Percentiles rank a stretch among this genome's conserved stretches.
Evolutionary conservation across 2,888 invertebrate genomes (phyloP).

Genomic region (Mantis religiosa): DNA sequence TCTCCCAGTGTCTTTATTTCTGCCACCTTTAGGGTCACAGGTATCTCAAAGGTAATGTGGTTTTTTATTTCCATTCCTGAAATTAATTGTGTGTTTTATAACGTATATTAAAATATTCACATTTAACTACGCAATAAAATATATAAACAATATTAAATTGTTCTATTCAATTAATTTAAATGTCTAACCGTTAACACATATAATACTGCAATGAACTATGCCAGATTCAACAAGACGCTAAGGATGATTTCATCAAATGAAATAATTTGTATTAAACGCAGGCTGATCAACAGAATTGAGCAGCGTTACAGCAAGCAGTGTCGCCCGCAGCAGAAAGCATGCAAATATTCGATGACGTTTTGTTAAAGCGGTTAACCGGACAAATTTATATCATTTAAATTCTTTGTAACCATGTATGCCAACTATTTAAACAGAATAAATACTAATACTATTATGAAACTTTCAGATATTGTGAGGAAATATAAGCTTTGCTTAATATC

Average conservation of each 20-base stretch:
- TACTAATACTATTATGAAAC: not conserved
- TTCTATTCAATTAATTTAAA: not conserved
- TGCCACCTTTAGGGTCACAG: slow-evolving; percentile 8
- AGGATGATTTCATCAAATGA: not conserved
- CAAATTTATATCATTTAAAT: not conserved
- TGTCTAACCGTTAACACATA: not conserved
- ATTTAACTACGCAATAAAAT: not conserved
- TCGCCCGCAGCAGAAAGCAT: not conserved
- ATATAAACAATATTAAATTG: not conserved
- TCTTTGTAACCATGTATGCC: not conserved
- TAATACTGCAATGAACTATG: not conserved
- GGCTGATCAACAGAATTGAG: not conserved
- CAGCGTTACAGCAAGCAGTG: not conserved
- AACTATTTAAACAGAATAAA: not conserved
- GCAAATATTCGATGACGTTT: not conserved
- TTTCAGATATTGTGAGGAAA: not conserved
- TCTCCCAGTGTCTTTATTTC: slow-evolving; percentile 11
- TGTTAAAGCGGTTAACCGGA: not conserved
- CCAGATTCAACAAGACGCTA: not conserved
- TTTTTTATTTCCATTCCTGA: slow-evolving; percentile 20
- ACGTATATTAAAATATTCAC: not conserved
- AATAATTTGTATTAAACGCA: not conserved
- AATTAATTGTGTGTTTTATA: not conserved
- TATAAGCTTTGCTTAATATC: not conserved
- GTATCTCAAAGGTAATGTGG: slow-evolving; percentile 17